Percentiles rank a stretch among this genome's conserved stretches.
These are phyloP conservation scores for Callinectes sapidus DNA, from an alignment of 2,888 invertebrate species.

Conservation along the genomic window DNA sequence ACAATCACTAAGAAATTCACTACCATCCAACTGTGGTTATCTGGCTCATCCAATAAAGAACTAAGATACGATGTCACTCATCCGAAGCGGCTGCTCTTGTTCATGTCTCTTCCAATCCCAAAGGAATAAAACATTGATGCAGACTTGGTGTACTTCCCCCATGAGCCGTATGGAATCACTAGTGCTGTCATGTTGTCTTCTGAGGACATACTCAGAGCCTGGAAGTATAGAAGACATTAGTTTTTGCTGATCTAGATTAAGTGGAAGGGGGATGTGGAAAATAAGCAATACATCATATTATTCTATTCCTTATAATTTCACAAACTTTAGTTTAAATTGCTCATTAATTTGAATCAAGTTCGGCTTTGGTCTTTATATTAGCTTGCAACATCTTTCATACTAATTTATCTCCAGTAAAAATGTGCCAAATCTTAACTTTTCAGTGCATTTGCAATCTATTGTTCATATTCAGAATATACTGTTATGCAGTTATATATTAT, in stretches of 20 bases:
- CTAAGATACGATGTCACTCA: background rate
- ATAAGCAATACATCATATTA: too few relatives aligned
- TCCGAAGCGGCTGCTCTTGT: constrained; percentile 69
- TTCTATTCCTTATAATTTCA: too few relatives aligned
- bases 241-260: background rate
- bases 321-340: too few relatives aligned
- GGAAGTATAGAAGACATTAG: constrained; percentile 67
- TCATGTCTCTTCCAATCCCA: constrained; percentile 70
- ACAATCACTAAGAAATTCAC: background rate
- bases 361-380: too few relatives aligned
- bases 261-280: background rate
- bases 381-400: too few relatives aligned
- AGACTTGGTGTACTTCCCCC: constrained; percentile 76
- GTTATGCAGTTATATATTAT: too few relatives aligned
- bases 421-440: too few relatives aligned
- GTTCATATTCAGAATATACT: too few relatives aligned
- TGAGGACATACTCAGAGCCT: constrained; percentile 78
- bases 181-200: constrained; percentile 78
- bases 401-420: too few relatives aligned
- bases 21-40: background rate
- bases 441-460: too few relatives aligned
- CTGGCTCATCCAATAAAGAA: background rate
- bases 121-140: constrained; percentile 70
- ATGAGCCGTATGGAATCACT: constrained; percentile 78
- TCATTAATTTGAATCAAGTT: too few relatives aligned